Base-by-base conservation (phyloP, 2,888 invertebrate genomes). In the Bimastos eiseni region DNA sequence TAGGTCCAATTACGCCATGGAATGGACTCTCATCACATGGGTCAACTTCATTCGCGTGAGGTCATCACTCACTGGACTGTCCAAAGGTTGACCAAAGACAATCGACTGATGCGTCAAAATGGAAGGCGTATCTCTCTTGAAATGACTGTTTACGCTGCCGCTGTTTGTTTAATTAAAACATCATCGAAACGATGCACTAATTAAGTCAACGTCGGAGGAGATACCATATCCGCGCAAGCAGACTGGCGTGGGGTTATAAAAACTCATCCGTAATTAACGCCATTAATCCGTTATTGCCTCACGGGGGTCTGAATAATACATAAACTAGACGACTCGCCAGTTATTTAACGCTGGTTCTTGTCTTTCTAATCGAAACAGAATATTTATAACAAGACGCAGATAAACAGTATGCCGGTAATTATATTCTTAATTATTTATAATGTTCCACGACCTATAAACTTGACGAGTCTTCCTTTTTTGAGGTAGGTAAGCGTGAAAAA, bases 131-230 rank as follows among this genome's bases (percentile, higher is more conserved):
- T 70, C 30, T 70, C 70, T 17, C 8, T n/a, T n/a, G 70, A 70
- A n/a, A n/a, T 70, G 70, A 70, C 70, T 70, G n/a, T 70, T n/a
- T 30, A 70, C 70, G 70, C n/a, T 8, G 6, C 49, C n/a, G 30
- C 70, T 70, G 30, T 70, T 70, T 70, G 70, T 70, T 70, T 70
- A 70, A 70, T 70, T 70, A 70, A 70, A 70, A 70, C n/a, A 70
- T 70, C 30, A 30, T 70, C 11, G 70, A 70, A 70, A n/a, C 70
- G 30, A 11, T 0, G 70, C 6, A 13, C 30, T 70, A 70, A 70
- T 70, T 30, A 70, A 70, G 8, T 70, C 6, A 70, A 11, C 70
- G 70, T 6, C n/a, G 70, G 70, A 70, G 30, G 8, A 30, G 70
- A 70, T 49, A 49, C 13, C 6, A n/a, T 70, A 70, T 70, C 70